These are phyloP conservation scores for Vollenhovia emeryi DNA, from an alignment of 1,140 invertebrate species.

Conservation along the genomic window DNA sequence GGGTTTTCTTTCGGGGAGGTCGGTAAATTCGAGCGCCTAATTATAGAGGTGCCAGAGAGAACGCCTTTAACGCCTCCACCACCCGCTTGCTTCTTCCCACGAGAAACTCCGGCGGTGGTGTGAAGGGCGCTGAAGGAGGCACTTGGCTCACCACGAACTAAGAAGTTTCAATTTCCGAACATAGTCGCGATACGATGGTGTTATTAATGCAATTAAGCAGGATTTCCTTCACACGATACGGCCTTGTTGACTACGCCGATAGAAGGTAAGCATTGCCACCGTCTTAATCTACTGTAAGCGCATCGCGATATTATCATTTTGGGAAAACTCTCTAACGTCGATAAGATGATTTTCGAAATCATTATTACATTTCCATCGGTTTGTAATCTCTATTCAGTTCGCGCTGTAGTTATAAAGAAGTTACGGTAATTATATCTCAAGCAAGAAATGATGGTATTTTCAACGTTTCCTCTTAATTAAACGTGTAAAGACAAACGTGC, in stretches of 20 bases:
- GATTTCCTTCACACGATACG: conserved; percentile 57
- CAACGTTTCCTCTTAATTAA: too few relatives aligned
- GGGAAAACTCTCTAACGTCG: neutral
- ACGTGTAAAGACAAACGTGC: neutral
- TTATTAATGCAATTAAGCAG: conserved; percentile 59
- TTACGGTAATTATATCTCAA: neutral
- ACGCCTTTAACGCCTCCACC: conserved; percentile 54
- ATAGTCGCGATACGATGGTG: conserved; percentile 52
- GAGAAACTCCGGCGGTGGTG: conserved; percentile 46
- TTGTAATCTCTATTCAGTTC: neutral
- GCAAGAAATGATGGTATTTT: too few relatives aligned
- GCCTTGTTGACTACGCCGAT: conserved; percentile 32
- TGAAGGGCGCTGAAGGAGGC: conserved; percentile 43
- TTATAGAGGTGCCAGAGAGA: conserved; percentile 56
- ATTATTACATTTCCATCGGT: neutral
- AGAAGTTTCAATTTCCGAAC: conserved; percentile 65
- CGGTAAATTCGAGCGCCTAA: conserved; percentile 58
- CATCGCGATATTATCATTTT: neutral
- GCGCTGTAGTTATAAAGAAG: neutral
- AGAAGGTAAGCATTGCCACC: conserved; percentile 15
- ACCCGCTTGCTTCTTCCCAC: conserved; percentile 48
- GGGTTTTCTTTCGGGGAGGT: conserved; percentile 45
- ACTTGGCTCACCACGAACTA: conserved; percentile 55
- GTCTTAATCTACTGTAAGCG: neutral
- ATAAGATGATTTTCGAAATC: neutral